Evolutionary conservation across 1,140 invertebrate genomes (phyloP).

Genomic region (Nixonia krombeini): DNA sequence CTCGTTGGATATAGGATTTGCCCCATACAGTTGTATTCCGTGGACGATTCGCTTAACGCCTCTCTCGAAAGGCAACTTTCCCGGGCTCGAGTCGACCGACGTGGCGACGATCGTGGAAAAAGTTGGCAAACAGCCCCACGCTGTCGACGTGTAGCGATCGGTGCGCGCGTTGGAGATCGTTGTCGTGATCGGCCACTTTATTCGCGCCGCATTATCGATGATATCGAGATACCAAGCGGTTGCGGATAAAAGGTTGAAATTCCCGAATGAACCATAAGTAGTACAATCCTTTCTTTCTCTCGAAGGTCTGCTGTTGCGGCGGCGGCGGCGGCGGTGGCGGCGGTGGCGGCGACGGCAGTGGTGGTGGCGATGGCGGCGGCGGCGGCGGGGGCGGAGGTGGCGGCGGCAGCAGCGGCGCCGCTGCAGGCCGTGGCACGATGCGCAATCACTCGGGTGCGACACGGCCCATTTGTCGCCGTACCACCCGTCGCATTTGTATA

Average conservation of each 20-base stretch:
- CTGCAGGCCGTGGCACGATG: conserved; percentile 53
- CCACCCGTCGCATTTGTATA: conserved; percentile 71
- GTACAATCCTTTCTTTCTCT: conserved; percentile 45
- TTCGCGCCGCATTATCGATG: conserved; percentile 52
- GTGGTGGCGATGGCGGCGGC: no score
- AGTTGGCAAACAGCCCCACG: no score
- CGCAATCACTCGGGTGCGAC: conserved; percentile 70
- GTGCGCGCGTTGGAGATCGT: no score
- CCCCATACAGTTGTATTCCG: no score
- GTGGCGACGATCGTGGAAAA: no score
- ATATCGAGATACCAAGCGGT: conserved; percentile 45
- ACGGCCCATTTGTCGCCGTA: conserved; percentile 69
- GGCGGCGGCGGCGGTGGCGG: conserved; percentile 46
- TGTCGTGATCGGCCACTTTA: conserved; percentile 48
- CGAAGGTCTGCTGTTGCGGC: neutral
- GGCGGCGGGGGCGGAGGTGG: no score
- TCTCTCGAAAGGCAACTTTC: no score
- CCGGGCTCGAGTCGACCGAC: no score
- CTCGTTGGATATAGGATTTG: no score
- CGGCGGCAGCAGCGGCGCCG: conserved; percentile 18
- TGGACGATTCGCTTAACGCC: no score
- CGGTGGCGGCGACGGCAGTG: no score
- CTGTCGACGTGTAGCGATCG: no score
- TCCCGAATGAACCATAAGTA: conserved; percentile 54
- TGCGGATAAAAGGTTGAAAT: conserved; percentile 50